A percentile compares a stretch with the other conserved stretches of the same genome.
Conservation (phyloP, 2,888 invertebrate species). For the Caenorhabditis imperialis region DNA sequence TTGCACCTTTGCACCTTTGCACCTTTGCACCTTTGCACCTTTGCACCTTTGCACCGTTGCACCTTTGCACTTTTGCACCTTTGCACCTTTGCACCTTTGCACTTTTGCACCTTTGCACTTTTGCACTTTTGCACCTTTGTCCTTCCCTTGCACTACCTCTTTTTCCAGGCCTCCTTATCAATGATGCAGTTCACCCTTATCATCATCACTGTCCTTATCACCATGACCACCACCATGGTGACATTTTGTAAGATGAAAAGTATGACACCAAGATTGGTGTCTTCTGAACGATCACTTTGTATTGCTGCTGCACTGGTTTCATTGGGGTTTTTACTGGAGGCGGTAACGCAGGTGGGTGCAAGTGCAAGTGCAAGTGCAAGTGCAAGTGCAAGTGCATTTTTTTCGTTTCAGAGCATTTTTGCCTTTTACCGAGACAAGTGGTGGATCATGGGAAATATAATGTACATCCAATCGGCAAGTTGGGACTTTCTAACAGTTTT, state of each 20-base stretch:
- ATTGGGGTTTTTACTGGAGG: conserved; percentile 23
- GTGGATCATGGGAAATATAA: conserved; percentile 18
- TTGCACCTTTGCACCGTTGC: too few relatives aligned
- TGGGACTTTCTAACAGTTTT: conserved; percentile 32
- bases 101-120: too few relatives aligned
- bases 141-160: too few relatives aligned
- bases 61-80: too few relatives aligned
- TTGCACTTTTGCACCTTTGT: too few relatives aligned
- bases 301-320: conserved; percentile 30
- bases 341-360: conserved; percentile 23
- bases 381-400: too few relatives aligned
- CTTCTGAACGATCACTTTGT: conserved; percentile 32
- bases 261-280: conserved; percentile 32
- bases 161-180: conserved; percentile 32
- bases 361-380: too few relatives aligned
- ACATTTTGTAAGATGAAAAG: conserved; percentile 34
- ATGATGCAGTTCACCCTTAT: conserved; percentile 29
- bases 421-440: conserved; percentile 29
- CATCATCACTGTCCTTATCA: conserved; percentile 24
- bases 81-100: too few relatives aligned
- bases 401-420: conserved; percentile 21
- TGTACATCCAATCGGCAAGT: conserved; percentile 7
- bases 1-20: too few relatives aligned
- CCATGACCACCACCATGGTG: conserved; percentile 25
- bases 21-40: too few relatives aligned